phyloP scores from a whole-genome alignment of 2,888 invertebrate species.

The Drosophila kambysellisi region DNA sequence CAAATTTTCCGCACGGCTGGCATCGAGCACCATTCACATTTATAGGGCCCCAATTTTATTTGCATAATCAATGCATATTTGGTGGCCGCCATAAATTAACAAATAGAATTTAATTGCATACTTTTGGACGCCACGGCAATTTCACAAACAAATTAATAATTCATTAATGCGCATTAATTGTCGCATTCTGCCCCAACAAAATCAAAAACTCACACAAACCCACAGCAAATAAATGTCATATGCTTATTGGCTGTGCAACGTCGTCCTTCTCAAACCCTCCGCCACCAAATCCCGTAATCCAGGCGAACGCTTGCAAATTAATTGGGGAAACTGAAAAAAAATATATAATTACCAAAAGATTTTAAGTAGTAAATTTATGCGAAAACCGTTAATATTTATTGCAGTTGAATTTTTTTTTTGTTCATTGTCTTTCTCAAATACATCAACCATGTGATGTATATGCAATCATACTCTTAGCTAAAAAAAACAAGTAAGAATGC shows the following conservation, averaged over 20 bases:
- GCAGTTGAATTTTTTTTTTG: conserved; percentile 30
- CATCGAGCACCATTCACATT: conserved; percentile 12
- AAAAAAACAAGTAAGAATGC: neutral
- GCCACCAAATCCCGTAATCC: conserved; percentile 38
- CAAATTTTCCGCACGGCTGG: conserved; percentile 15
- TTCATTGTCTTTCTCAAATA: neutral
- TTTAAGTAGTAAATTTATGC: conserved; percentile 62
- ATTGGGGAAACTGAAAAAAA: conserved; percentile 58
- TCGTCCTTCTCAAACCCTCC: neutral
- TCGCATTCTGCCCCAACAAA: conserved; percentile 44
- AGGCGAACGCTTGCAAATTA: conserved; percentile 55
- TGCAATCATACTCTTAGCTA: neutral
- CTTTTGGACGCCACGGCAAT: conserved; percentile 59
- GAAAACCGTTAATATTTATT: conserved; percentile 60
- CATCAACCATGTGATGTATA: conserved; percentile 28
- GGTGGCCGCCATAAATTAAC: conserved; percentile 75
- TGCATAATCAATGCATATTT: conserved; percentile 79
- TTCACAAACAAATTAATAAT: conserved; percentile 74
- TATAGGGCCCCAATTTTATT: conserved; percentile 65
- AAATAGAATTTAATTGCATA: conserved; percentile 82
- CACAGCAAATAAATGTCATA: conserved; percentile 67
- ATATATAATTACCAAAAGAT: conserved; percentile 24
- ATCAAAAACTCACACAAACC: conserved; percentile 48
- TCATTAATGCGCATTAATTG: conserved; percentile 80
- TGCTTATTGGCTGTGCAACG: conserved; percentile 46